Evolutionary conservation across 2,888 invertebrate genomes (phyloP), one percentile per base, ranked within the genome.

Genomic region (Heteromyza rotundicornis): DNA sequence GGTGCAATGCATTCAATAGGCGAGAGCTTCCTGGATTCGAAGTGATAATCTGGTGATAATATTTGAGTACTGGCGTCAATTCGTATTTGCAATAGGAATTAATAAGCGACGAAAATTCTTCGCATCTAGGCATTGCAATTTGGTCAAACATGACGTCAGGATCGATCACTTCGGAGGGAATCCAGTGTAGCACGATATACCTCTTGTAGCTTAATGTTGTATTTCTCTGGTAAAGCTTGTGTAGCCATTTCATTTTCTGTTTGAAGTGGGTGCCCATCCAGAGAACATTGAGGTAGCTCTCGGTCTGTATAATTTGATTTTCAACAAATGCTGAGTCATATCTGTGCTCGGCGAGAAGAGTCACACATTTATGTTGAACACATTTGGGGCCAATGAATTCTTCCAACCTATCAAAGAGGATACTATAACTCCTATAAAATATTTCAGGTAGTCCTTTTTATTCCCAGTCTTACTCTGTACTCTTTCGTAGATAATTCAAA

Each of bases 241-340:
- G 80, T n/a, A 88, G 68, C 10, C 74, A 68, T 14, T 79, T 74
- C 0, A 85, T 75, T 0, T 83, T 82, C 3, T 77, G 64, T 59
- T 79, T 80, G 51, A 92, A 82, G 65, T 88, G 82, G 0, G 84
- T 77, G 1, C 90, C 92, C 14, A 92, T 80, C 90, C 91, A 92
- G 3, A 88, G 84, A 0, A 92, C 88, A 73, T 87, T 88, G 0
- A 91, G 87, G 64, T 85, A 86, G 14, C 59, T 69, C 32, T 86
- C 82, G 57, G 88, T 82, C 59, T 86, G 83, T 0, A 35, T 32
- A 12, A 92, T 89, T 70, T 91, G 89, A 0, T 86, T 75, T 51
- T 84, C 83, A 1, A 90, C 84, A 68, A 88, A 89, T 3, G 77
- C 75, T 1, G 88, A 87, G 5, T 85, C 84, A 10, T 84, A 82